phyloP scores from a whole-genome alignment of 1,140 invertebrate genomes.

The Bombus polaris region DNA sequence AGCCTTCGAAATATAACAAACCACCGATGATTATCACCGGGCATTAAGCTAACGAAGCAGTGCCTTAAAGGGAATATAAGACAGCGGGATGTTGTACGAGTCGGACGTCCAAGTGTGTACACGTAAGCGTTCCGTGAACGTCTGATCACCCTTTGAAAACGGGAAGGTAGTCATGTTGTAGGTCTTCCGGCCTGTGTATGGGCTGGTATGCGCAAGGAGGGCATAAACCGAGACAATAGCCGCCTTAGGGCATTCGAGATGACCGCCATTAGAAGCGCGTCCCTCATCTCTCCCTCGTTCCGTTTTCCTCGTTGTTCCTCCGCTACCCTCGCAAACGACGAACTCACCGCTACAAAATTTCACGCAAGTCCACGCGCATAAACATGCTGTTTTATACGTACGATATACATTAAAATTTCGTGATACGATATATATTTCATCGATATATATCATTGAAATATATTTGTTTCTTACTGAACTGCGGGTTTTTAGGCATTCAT shows the following conservation, averaged over 20 bases:
- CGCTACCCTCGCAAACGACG: conserved; percentile 27
- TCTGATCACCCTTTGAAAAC: conserved; percentile 43
- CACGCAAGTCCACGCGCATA: conserved; percentile 2
- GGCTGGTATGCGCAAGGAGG: conserved; percentile 58
- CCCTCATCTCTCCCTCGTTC: conserved; percentile 49
- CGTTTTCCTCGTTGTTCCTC: conserved; percentile 4
- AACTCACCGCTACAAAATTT: conserved; percentile 50
- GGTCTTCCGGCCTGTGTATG: conserved; percentile 30
- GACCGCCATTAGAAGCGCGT: conserved; percentile 70
- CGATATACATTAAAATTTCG: neutral
- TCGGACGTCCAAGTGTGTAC: neutral
- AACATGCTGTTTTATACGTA: conserved; percentile 23
- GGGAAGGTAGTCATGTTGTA: conserved; percentile 31
- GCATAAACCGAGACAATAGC: conserved; percentile 75
- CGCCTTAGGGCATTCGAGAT: conserved; percentile 69
- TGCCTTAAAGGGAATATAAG: conserved; percentile 18
- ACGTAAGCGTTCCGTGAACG: neutral
- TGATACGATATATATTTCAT: neutral
- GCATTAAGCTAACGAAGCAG: conserved; percentile 31
- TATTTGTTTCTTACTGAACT: neutral
- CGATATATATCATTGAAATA: neutral
- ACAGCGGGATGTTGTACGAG: neutral
- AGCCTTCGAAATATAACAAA: conserved; percentile 27
- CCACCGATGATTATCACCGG: conserved; percentile 26
- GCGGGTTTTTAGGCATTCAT: no score